phyloP scores from a whole-genome alignment of 2,888 invertebrate genomes.

The Steromphala cineraria region DNA sequence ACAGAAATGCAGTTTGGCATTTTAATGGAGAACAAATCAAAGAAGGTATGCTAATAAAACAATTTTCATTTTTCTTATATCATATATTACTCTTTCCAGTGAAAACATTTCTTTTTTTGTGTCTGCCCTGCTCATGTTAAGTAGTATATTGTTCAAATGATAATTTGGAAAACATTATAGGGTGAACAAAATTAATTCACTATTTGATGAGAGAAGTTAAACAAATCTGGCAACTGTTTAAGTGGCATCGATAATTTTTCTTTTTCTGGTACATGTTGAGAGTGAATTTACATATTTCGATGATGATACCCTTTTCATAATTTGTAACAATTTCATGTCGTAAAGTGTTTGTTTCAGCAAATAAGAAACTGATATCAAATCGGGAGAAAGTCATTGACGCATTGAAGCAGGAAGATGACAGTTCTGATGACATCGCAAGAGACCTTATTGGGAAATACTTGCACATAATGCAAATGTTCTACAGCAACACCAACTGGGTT shows the following conservation, averaged over 20 bases:
- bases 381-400: constrained; percentile 41
- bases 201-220: too few species aligned
- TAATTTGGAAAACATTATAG: too few species aligned
- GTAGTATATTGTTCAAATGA: too few species aligned
- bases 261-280: too few species aligned
- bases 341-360: neutral
- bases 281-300: too few species aligned
- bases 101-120: too few species aligned
- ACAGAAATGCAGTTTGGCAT: neutral
- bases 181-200: too few species aligned
- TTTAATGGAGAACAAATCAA: neutral
- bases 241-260: too few species aligned
- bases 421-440: constrained; percentile 42
- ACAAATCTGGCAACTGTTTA: too few species aligned
- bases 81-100: too few species aligned
- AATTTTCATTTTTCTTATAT: neutral
- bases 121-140: too few species aligned
- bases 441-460: constrained; percentile 54
- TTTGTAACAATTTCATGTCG: neutral
- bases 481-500: constrained; percentile 63
- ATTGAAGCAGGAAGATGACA: constrained; percentile 40
- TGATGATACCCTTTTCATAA: too few species aligned
- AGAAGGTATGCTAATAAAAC: neutral
- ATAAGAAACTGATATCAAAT: constrained; percentile 39
- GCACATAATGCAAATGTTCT: constrained; percentile 59